phyloP scores from a whole-genome alignment of 2,113 vertebrate species.

The Picathartes gymnocephalus region DNA sequence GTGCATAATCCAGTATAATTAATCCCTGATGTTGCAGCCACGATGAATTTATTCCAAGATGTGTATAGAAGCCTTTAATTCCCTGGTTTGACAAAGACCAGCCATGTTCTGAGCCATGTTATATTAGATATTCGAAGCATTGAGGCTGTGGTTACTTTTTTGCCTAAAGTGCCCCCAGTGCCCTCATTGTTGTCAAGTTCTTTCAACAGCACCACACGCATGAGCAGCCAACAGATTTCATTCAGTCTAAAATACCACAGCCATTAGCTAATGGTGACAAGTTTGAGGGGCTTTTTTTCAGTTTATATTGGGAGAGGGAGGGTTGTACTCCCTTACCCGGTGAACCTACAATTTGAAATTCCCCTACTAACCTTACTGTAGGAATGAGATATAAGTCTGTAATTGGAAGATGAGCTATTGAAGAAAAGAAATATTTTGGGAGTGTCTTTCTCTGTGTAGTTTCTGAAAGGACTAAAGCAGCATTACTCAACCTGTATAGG shows the following conservation, averaged over 20 bases:
- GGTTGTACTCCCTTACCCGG: background rate
- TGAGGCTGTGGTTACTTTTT: background rate
- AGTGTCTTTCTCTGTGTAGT: background rate
- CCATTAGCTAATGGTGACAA: background rate
- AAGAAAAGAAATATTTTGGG: background rate
- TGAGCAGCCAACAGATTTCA: background rate
- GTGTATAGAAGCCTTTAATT: background rate
- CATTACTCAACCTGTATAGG: background rate
- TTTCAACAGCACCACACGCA: background rate
- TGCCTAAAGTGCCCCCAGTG: background rate
- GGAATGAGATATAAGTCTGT: background rate
- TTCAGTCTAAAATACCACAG: background rate
- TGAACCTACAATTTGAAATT: background rate
- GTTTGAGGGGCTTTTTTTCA: rapidly evolving
- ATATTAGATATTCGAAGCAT: background rate
- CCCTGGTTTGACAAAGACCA: background rate
- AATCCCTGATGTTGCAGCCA: background rate
- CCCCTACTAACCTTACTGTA: rapidly evolving
- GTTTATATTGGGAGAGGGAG: background rate
- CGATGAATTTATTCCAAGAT: background rate
- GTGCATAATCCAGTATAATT: background rate
- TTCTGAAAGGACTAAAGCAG: background rate
- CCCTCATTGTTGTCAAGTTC: background rate
- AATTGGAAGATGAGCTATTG: background rate
- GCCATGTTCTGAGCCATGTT: background rate